Evolutionary conservation across 2,797 vertebrate species (phyloP), one percentile per base, ranked within the genome.

Genomic region (Urocyon cinereoargenteus): DNA sequence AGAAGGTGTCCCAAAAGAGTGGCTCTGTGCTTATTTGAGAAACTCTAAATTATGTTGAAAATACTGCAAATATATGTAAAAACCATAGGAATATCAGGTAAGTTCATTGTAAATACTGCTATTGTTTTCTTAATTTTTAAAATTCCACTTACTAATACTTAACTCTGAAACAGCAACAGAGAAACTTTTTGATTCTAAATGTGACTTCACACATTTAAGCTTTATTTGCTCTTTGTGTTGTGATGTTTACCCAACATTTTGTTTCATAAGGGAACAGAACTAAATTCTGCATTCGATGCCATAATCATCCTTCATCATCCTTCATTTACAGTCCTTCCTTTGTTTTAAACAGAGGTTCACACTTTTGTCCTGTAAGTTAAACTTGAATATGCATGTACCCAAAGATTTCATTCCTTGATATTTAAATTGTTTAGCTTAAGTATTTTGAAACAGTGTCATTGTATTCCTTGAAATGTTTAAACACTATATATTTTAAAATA

Each of bases 391-490:
- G 12, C 21, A 36, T 34, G 68, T 49, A 66, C 9, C 14, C 28
- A 59, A 90, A 96, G 16, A 79, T 36, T 88, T 62, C 19, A 61
- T 87, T 53, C 3, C 88, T 89, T 89, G 59, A 72, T 77, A 82
- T 86, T 62, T 49, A 94, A 96, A 53, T 90, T 53, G 4, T 78
- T 82, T 85, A 62, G 6, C n/a, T 94, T 85, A 88, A 85, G 64
- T 87, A 77, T 16, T 59, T 75, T 95, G 15, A 86, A 96, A 86
- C 1, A 83, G 3, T 2, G 49, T 92, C 21, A 64, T 77, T 79
- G 0, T 72, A 83, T 18, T 84, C 26, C 18, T 88, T 55, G 9
- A 91, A 92, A 75, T 45, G 70, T 57, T 77, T 86, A 91, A 89
- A 64, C 10, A 22, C 34, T 51, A 18, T 49, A 24, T 24, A 55